Base-by-base conservation (phyloP, 2,888 invertebrate species). In the Sialis fuliginosa region DNA sequence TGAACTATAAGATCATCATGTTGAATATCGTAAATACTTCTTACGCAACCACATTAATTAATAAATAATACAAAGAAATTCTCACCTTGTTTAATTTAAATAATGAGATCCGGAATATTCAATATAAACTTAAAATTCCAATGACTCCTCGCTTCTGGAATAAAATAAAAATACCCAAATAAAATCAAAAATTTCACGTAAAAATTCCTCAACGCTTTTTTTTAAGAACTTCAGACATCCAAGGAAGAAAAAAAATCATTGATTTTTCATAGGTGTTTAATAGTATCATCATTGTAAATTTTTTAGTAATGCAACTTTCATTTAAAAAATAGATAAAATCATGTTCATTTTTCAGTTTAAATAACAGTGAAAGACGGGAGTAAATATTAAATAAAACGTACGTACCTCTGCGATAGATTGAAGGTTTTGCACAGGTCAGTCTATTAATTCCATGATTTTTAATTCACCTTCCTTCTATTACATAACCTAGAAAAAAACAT, bases 81-180 rank as follows among this genome's bases (percentile, higher is more conserved):
- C 63, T 67, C 71, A 83, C 84, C 71, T 88, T 89, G 69, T 92
- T 91, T 62, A 93, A 98, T 76, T 98, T 98, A 74, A 92, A 97
- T 1, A 95, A 93, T 47, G 97, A 91, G 67, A 99, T 98, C 64
- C 98, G 92, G 37, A 89, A 95, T 42, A 99, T 93, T 98, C 98
- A 99, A 68, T 99, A 99, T 0, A 96, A 97, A 75, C 91, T 97
- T 41, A 99, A 71, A 8, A 99, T 96, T 59, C 97, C 76, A 35
- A 99, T 77, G 56, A 90, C 91, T 56, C 92, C 93, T 67, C 97
- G 89, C 65, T 96, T 96, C 95, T 96, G 62, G 34, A 69, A 67
- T 35, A 53, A 54, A 49, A 54, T 55, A 55, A 52, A 46, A 42
- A 34, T 34, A 44, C 22, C 22, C 22, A 45, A 47, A 42, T 52